Evolutionary conservation across 2,888 invertebrate genomes (phyloP), one percentile per base, ranked within the genome.

Genomic region (Andrena minutula): DNA sequence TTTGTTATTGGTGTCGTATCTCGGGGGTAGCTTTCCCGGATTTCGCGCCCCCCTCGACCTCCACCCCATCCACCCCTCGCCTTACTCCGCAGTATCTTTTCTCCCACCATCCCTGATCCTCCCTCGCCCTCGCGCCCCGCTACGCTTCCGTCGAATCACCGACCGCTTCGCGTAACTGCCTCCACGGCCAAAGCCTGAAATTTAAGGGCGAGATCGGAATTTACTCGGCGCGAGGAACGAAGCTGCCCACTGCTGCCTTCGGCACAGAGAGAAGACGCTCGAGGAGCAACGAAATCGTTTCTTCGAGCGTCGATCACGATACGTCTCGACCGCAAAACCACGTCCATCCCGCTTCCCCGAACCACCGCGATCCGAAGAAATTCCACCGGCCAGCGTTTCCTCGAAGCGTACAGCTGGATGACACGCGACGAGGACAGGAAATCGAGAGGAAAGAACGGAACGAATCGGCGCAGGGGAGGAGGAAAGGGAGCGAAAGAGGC

Each of bases 1-100:
- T 93, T 94, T 94, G 92, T 93, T 93, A 94, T 93, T 93, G 93
- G 92, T 86, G 88, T 92, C 92, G 88, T 93, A 93, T 93, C 91
- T 91, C 86, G 82, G 82, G 76, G 82, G 16, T 71, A 78, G 78
- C 83, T 85, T 85, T 87, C 63, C 83, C 69, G 82, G 81, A 84
- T 86, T 82, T 84, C 83, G 71, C 82, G 56, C 72, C 5, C 75
- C 77, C 81, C 58, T 64, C 84, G 64, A 12, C 64, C 47, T 8
- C 35, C 4, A 2, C 61, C 16, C 47, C 12, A 5, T 53, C 47
- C 8, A 30, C 4, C 4, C 61, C 16, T 47, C 10, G 16, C 56
- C 2, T 4, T 28, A 16, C 16, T 7, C 16, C 32, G 23, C 2
- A n/a, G 53, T 23, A 23, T 30, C 35, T n/a, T 60, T 63, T 83